Evolutionary conservation across 2,888 invertebrate genomes (phyloP), one percentile per base, ranked within the genome.

Genomic region (Antitype chi): DNA sequence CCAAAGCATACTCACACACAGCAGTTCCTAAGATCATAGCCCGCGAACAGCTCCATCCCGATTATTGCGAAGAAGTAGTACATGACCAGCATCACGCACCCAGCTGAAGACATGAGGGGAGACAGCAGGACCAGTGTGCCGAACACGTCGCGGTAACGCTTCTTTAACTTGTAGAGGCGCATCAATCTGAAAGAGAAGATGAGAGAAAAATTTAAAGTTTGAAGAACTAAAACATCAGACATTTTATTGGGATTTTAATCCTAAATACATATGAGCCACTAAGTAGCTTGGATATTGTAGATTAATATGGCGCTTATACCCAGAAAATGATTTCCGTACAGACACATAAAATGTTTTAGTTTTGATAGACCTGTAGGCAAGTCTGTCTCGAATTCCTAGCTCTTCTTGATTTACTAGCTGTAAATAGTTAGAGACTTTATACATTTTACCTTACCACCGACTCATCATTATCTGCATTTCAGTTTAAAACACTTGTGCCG

Each of bases 31-130:
- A 99, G 97, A 89, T 98, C 97, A 87, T 97, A 97, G 0, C 97
- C 97, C 1, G 98, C 97, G 93, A 99, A 99, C 38, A 98, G 94
- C 93, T 99, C 99, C 98, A 99, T 99, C 71, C 98, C 99, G 90
- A 99, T 97, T 86, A 99, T 98, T 6, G 98, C 98, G 95, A 98
- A 99, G 96, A 98, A 98, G 94, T 98, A 99, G 93, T 98, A 99
- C 94, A 99, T 97, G 87, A 98, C 98, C 74, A 98, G 95, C 97
- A 99, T 98, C 20, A 98, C 98, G 84, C 98, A 97, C 20, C 98
- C 98, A 0, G 99, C 98, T 0, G 98, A 98, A 70, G 98, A 97
- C 97, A 99, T 98, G 32, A 98, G 96, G n/a, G 98, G 98, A 0
- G 98, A 97, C 57, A 99, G 95, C 81, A 98, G 97, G 47, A 98